Evolutionary conservation across 2,113 vertebrate genomes (phyloP).

Genomic region (Gambusia holbrooki): DNA sequence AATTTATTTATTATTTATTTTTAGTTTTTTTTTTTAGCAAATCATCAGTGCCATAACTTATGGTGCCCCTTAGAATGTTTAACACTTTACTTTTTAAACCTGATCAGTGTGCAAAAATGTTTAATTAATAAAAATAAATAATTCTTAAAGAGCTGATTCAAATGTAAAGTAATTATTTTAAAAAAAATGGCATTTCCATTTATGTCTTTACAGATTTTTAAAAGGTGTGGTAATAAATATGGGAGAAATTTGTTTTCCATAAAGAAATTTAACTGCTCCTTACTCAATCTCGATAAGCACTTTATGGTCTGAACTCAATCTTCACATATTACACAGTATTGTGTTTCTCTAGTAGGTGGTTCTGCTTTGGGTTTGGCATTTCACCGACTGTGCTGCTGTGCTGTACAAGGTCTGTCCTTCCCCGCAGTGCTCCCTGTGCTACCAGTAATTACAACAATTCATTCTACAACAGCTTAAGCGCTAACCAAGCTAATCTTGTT

Average conservation of each 20-base stretch:
- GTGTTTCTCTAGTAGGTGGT: slow-evolving; percentile 72
- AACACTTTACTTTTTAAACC: no score
- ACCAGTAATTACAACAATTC: slow-evolving; percentile 70
- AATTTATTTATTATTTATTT: no score
- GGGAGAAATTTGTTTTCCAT: background rate
- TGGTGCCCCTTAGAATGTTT: no score
- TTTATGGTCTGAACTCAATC: slow-evolving; percentile 18
- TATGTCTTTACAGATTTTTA: no score
- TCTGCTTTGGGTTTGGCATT: slow-evolving; percentile 56
- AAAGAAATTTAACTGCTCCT: slow-evolving; percentile 5
- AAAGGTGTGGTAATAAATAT: background rate
- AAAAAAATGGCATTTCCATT: no score
- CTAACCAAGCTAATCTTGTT: slow-evolving; percentile 66
- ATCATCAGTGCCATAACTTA: no score
- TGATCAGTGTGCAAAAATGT: no score
- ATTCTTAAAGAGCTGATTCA: no score
- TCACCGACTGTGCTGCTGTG: slow-evolving; percentile 43
- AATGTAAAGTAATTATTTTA: no score
- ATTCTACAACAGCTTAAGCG: slow-evolving; percentile 61
- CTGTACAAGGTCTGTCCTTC: slow-evolving; percentile 34
- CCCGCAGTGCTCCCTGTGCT: slow-evolving; percentile 47
- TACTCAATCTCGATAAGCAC: background rate
- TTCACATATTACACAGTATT: slow-evolving; percentile 57
- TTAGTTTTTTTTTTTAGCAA: no score
- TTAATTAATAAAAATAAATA: no score